These are phyloP conservation scores for Dipodomys spectabilis DNA, from an alignment of 2,113 vertebrate species.

Conservation along the genomic window DNA sequence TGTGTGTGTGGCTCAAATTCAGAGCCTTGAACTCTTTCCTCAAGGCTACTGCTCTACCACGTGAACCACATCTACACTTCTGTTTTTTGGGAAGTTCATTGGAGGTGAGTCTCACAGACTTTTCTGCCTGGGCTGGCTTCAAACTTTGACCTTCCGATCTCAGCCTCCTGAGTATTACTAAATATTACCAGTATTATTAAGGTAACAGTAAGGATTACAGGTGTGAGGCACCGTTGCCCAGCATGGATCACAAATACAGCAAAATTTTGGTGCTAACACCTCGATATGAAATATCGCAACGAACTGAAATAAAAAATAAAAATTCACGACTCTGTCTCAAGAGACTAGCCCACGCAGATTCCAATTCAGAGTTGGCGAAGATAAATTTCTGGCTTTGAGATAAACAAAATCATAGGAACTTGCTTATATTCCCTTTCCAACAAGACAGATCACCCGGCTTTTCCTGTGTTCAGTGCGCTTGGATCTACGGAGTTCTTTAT, in stretches of 20 bases:
- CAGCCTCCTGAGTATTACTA: too few species aligned
- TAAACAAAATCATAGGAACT: not conserved
- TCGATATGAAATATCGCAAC: conserved; percentile 1
- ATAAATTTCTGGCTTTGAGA: not conserved
- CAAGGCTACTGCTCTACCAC: too few species aligned
- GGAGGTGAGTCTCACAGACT: too few species aligned
- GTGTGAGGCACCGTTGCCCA: not conserved
- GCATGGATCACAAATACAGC: not conserved
- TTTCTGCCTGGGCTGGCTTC: too few species aligned
- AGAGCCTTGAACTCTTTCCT: too few species aligned
- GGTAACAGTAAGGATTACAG: too few species aligned
- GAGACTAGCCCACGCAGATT: not conserved
- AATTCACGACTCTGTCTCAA: not conserved
- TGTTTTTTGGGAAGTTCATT: too few species aligned
- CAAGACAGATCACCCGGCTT: not conserved
- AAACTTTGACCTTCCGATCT: too few species aligned
- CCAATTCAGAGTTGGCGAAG: not conserved
- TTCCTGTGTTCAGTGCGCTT: not conserved
- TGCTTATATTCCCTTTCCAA: not conserved
- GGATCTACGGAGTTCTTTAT: not conserved
- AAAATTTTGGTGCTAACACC: not conserved
- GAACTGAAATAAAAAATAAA: not conserved
- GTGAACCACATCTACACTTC: too few species aligned
- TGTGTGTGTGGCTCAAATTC: too few species aligned
- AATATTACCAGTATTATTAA: too few species aligned